phyloP scores from a whole-genome alignment of 2,797 vertebrate genomes.

The Chanos chanos region DNA sequence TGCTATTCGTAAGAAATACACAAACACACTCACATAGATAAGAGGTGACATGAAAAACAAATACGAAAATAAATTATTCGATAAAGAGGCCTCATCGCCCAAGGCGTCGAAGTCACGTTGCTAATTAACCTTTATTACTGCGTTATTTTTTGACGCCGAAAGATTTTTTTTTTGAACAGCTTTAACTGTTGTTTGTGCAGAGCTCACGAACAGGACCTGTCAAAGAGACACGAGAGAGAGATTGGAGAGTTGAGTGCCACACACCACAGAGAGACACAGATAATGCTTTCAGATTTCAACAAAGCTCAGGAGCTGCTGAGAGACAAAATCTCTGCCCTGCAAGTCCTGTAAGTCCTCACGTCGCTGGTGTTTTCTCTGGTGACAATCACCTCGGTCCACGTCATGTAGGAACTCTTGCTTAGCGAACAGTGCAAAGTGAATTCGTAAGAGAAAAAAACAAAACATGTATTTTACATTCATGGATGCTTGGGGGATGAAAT shows the following conservation, averaged over 20 bases:
- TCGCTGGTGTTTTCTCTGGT: too few relatives aligned
- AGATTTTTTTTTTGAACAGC: neutral
- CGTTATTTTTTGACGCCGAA: neutral
- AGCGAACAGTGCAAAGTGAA: too few relatives aligned
- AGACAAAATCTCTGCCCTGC: slow-evolving; percentile 95
- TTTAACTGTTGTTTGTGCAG: slow-evolving; percentile 40
- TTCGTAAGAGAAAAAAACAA: too few relatives aligned
- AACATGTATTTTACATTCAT: too few relatives aligned
- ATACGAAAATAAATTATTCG: too few relatives aligned
- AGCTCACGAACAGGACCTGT: slow-evolving; percentile 71
- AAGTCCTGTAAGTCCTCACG: slow-evolving; percentile 69
- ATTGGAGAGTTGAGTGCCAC: slow-evolving; percentile 61
- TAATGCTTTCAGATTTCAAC: slow-evolving; percentile 87
- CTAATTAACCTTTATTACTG: neutral
- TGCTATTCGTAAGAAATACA: too few relatives aligned
- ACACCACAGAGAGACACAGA: slow-evolving; percentile 70
- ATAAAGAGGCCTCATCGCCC: too few relatives aligned
- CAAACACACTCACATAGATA: too few relatives aligned
- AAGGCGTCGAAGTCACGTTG: neutral
- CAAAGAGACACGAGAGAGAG: slow-evolving; percentile 69
- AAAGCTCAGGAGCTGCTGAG: slow-evolving; percentile 95
- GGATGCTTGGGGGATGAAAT: too few relatives aligned
- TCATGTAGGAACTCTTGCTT: too few relatives aligned
- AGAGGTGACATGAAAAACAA: too few relatives aligned
- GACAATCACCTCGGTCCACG: too few relatives aligned